These are phyloP conservation scores for Atherinosoma microstoma DNA, from an alignment of 2,797 vertebrate genomes.

Conservation along the genomic window DNA sequence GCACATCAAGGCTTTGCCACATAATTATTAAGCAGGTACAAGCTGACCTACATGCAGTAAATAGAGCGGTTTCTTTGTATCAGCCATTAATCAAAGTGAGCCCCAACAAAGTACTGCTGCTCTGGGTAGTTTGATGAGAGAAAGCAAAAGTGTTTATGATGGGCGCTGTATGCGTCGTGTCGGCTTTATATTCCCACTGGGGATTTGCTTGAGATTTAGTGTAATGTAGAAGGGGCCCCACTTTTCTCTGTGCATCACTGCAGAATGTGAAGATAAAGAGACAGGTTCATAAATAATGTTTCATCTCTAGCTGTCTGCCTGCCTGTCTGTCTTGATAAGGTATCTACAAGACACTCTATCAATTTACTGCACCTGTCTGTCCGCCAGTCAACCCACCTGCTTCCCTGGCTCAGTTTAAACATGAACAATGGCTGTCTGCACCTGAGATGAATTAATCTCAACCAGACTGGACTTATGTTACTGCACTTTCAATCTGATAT, in stretches of 20 bases:
- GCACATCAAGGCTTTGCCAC: conserved; percentile 49
- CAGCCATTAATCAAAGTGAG: conserved; percentile 80
- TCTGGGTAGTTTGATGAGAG: conserved; percentile 58
- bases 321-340: conserved; percentile 14
- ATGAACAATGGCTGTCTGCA: conserved; percentile 12
- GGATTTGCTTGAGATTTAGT: conserved; percentile 30
- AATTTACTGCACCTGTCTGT: conserved; percentile 22
- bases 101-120: conserved; percentile 72
- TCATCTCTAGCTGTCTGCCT: conserved; percentile 27
- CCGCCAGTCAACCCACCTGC: conserved; percentile 11
- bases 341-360: conserved; percentile 18
- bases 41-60: conserved; percentile 78
- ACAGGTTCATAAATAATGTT: conserved; percentile 42
- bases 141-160: conserved; percentile 57
- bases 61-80: conserved; percentile 67
- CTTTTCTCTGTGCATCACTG: conserved; percentile 52
- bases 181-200: conserved; percentile 46
- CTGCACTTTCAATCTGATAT: not conserved
- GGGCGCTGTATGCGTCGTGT: conserved; percentile 20
- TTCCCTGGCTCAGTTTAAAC: conserved; percentile 17
- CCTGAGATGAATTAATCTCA: conserved; percentile 25
- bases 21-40: conserved; percentile 66
- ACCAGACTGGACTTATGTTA: conserved; percentile 20
- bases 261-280: conserved; percentile 52
- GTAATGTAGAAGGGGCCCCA: conserved; percentile 34